A percentile compares a stretch with the other conserved stretches of the same genome.
phyloP scores from a whole-genome alignment of 2,888 invertebrate species.

The Volucella bombylans region DNA sequence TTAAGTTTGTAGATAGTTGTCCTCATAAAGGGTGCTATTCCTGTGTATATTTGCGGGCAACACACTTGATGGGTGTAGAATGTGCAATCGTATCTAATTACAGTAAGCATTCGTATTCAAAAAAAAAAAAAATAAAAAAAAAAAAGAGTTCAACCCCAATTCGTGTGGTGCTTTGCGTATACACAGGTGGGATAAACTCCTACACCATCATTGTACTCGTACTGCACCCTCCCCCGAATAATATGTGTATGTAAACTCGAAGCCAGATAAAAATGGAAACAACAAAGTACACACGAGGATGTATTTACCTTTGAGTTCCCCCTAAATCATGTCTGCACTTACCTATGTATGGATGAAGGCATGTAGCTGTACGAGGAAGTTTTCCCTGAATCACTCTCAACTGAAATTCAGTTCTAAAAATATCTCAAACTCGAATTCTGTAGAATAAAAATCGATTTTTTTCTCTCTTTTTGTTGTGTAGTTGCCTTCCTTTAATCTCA shows the following conservation, averaged over 20 bases:
- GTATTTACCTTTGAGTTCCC: slow-evolving; percentile 68
- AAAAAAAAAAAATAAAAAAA: slow-evolving; percentile 10
- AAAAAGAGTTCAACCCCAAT: slow-evolving; percentile 60
- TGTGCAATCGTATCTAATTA: slow-evolving; percentile 71
- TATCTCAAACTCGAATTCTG: slow-evolving; percentile 49
- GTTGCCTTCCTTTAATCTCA: slow-evolving; percentile 17
- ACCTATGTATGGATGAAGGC: slow-evolving; percentile 2
- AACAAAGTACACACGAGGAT: slow-evolving; percentile 61
- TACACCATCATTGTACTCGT: slow-evolving; percentile 37
- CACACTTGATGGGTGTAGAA: slow-evolving; percentile 56
- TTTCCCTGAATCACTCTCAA: slow-evolving; percentile 61
- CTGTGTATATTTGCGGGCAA: slow-evolving; percentile 33
- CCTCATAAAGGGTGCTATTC: slow-evolving; percentile 25
- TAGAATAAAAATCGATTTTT: slow-evolving; percentile 28
- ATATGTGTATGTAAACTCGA: slow-evolving; percentile 12
- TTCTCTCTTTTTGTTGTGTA: slow-evolving; percentile 1
- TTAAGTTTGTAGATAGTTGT: slow-evolving; percentile 9
- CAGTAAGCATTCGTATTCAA: slow-evolving; percentile 31
- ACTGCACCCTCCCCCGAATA: slow-evolving; percentile 19
- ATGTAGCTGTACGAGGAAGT: slow-evolving; percentile 28
- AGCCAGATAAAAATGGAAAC: slow-evolving; percentile 65
- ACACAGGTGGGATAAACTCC: slow-evolving; percentile 72
- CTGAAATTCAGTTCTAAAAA: slow-evolving; percentile 66
- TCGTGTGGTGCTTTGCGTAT: slow-evolving; percentile 59
- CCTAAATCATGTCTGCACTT: slow-evolving; percentile 64